Conservation (phyloP, 2,797 vertebrate species). For the Lates japonicus region DNA sequence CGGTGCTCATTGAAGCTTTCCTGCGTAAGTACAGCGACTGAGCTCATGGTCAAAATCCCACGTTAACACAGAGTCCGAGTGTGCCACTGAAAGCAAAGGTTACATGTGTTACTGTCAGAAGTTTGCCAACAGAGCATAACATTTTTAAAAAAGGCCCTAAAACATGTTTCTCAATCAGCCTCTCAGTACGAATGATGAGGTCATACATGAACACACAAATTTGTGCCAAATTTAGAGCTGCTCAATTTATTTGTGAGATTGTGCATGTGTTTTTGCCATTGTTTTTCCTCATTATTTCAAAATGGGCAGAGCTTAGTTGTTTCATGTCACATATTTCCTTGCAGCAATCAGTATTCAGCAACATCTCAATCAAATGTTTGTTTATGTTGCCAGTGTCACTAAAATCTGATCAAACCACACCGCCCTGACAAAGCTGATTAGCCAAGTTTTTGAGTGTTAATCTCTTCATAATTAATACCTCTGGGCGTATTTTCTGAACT, state of each 20-base stretch:
- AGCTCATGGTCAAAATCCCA: conserved; percentile 98
- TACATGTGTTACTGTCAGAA: not conserved
- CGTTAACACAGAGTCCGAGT: conserved; percentile 95
- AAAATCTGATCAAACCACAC: not conserved
- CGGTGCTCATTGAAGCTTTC: conserved; percentile 99
- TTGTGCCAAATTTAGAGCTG: not conserved
- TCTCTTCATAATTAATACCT: not conserved
- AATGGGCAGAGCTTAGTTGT: not conserved
- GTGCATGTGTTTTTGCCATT: not conserved
- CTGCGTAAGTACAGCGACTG: conserved; percentile 99
- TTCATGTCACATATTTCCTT: not conserved
- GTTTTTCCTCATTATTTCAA: not conserved
- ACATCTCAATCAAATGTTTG: not conserved
- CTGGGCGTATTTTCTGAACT: not conserved
- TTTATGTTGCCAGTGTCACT: not conserved
- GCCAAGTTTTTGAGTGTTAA: not conserved
- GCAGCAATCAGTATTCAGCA: not conserved
- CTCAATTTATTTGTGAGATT: not conserved
- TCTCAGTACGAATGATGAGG: not conserved
- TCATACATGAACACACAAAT: not conserved
- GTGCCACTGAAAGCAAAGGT: conserved; percentile 88
- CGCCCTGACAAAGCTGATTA: not conserved
- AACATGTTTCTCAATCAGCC: not conserved
- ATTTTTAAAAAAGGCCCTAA: not conserved
- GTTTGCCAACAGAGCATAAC: not conserved